Evolutionary conservation across 2,113 vertebrate species (phyloP).

Genomic region (Scolopax mira): DNA sequence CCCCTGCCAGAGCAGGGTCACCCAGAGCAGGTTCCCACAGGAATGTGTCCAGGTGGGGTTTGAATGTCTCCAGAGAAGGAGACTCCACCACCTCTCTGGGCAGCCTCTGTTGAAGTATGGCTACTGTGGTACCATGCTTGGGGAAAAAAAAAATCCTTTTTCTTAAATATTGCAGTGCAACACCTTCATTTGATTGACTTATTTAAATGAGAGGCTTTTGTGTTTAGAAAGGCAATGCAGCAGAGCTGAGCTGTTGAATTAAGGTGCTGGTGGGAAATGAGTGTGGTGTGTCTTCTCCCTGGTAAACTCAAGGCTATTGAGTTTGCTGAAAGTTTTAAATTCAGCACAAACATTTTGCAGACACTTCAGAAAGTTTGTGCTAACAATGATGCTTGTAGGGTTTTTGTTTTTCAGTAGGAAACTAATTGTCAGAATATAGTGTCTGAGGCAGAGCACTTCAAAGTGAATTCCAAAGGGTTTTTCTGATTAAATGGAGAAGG

Average conservation of each 20-base stretch:
- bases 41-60: too few relatives aligned
- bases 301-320: neutral
- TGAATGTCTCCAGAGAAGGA: too few relatives aligned
- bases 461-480: conserved; percentile 10
- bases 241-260: neutral
- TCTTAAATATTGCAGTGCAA: neutral
- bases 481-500: neutral
- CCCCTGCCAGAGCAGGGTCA: too few relatives aligned
- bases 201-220: neutral
- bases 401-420: neutral
- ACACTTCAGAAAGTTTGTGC: neutral
- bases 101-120: neutral
- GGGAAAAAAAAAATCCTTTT: neutral
- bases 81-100: too few relatives aligned
- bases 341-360: neutral
- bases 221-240: neutral
- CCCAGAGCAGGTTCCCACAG: too few relatives aligned
- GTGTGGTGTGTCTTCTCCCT: neutral
- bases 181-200: neutral
- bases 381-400: neutral
- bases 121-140: neutral
- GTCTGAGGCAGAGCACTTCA: neutral
- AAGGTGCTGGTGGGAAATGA: neutral
- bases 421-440: neutral
- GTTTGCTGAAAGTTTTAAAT: neutral